Evolutionary conservation across 1,140 invertebrate species (phyloP).

Genomic region (Chrysopa pallens): DNA sequence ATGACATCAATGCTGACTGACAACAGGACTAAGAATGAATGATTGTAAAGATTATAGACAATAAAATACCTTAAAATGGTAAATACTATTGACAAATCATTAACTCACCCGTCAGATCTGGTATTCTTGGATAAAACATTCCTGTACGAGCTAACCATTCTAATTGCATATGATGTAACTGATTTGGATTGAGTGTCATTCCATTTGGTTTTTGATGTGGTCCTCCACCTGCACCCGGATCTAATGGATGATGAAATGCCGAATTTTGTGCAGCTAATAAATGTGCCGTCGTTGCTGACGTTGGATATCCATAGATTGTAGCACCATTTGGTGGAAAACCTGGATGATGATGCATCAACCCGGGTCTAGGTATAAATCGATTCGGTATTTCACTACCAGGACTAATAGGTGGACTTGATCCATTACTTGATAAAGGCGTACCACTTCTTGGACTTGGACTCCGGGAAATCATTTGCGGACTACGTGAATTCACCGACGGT

Average conservation of each 20-base stretch:
- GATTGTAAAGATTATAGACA: too few species aligned
- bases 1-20: too few species aligned
- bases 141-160: conserved; percentile 70
- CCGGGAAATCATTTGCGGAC: conserved; percentile 11
- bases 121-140: conserved; percentile 68
- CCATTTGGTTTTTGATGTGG: conserved; percentile 14
- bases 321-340: conserved; percentile 1
- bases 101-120: conserved; percentile 35
- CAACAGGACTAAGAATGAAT: too few species aligned
- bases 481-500: conserved; percentile 13
- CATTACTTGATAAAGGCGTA: not conserved
- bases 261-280: conserved; percentile 13
- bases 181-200: conserved; percentile 19
- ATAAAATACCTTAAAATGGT: too few species aligned
- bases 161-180: conserved; percentile 63
- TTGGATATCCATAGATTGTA: not conserved
- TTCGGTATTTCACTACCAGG: conserved; percentile 21
- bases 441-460: conserved; percentile 13
- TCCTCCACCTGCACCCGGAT: conserved; percentile 10
- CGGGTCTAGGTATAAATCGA: conserved; percentile 16
- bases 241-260: conserved; percentile 17
- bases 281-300: conserved; percentile 4
- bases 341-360: conserved; percentile 15
- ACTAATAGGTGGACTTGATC: conserved; percentile 23
- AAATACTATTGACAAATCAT: too few species aligned